Conservation (phyloP, 2,113 vertebrate species). For the Dipodomys merriami region DNA sequence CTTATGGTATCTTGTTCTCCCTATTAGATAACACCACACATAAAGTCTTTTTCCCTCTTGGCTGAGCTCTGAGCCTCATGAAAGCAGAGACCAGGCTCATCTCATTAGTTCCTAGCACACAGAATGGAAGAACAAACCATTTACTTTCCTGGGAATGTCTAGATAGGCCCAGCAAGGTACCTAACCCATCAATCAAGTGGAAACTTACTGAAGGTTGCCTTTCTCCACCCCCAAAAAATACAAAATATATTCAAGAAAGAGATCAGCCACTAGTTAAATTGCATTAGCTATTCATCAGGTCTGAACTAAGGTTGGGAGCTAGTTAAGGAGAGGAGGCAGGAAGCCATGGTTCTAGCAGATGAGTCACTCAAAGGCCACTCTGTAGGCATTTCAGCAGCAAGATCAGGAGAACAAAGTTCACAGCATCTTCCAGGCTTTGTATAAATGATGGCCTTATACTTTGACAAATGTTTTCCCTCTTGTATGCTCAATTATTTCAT, state of each 20-base stretch:
- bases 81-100: neutral
- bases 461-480: neutral
- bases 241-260: conserved; percentile 15
- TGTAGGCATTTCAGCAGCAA: neutral
- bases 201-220: neutral
- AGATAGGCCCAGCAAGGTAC: neutral
- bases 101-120: neutral
- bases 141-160: neutral
- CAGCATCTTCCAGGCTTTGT: neutral
- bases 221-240: neutral
- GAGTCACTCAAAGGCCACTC: neutral
- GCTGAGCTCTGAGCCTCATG: neutral
- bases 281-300: neutral
- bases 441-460: neutral
- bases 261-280: neutral
- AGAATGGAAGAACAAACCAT: neutral
- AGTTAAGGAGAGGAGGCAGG: neutral
- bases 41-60: neutral
- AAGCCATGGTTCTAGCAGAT: neutral
- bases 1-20: neutral
- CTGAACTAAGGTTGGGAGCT: neutral
- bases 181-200: neutral
- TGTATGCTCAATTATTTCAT: neutral
- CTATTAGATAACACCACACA: neutral
- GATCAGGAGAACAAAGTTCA: neutral